These are phyloP conservation scores for Dyspetes luteomarginatus DNA, from an alignment of 2,888 invertebrate species.

Conservation along the genomic window DNA sequence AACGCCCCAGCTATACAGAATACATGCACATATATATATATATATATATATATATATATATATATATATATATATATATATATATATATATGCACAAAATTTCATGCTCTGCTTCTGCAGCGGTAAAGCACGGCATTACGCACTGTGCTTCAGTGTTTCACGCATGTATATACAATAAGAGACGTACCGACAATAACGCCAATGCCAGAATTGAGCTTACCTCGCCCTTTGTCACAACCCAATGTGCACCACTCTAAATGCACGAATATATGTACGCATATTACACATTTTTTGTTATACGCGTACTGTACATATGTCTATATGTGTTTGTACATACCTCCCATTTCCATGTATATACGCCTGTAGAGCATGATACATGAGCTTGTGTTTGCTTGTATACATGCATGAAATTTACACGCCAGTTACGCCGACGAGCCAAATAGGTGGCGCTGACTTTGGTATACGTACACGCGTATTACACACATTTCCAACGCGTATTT, in stretches of 20 bases:
- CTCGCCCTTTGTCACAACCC: slow-evolving; percentile 52
- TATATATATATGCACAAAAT: slow-evolving; percentile 6
- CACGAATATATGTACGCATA: neutral
- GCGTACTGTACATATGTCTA: slow-evolving; percentile 20
- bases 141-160: slow-evolving; percentile 34
- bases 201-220: slow-evolving; percentile 37
- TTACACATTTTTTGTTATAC: neutral
- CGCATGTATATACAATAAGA: slow-evolving; percentile 19
- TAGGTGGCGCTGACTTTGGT: too few species aligned
- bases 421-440: too few species aligned
- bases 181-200: slow-evolving; percentile 25
- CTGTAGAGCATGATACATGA: neutral
- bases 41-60: slow-evolving; percentile 7
- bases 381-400: too few species aligned
- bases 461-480: too few species aligned
- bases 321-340: slow-evolving; percentile 52
- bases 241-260: slow-evolving; percentile 51
- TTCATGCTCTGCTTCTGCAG: slow-evolving; percentile 31
- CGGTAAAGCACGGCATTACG: slow-evolving; percentile 28
- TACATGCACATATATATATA: slow-evolving; percentile 3
- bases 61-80: slow-evolving; percentile 5
- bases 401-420: too few species aligned
- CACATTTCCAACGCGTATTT: too few species aligned
- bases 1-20: slow-evolving; percentile 43
- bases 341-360: neutral